These are phyloP conservation scores for Nowickia ferox DNA, from an alignment of 2,888 invertebrate genomes.

Conservation along the genomic window DNA sequence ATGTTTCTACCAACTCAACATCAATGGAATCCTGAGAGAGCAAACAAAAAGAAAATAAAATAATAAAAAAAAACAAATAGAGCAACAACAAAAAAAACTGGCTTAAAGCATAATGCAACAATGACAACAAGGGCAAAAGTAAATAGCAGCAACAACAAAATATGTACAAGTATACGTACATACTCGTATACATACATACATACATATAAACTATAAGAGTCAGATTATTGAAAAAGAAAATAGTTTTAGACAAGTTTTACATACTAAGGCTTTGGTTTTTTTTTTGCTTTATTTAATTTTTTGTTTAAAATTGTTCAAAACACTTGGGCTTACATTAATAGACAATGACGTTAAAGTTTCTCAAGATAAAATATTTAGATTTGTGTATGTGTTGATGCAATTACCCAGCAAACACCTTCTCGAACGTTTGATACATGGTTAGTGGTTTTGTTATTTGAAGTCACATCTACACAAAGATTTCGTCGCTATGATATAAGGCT, in stretches of 20 bases:
- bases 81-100: conserved; percentile 15
- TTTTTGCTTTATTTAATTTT: conserved; percentile 19
- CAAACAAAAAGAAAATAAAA: conserved; percentile 26
- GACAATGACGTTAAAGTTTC: conserved; percentile 56
- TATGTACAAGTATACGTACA: no score
- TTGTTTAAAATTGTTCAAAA: conserved; percentile 33
- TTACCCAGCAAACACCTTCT: no score
- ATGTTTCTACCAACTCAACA: conserved; percentile 35
- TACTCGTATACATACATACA: no score
- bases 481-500: no score
- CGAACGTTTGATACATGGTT: no score
- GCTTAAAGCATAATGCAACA: conserved; percentile 28
- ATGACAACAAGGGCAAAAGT: conserved; percentile 35
- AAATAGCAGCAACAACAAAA: conserved; percentile 17
- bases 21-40: conserved; percentile 52
- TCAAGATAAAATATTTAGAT: conserved; percentile 9
- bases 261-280: conserved; percentile 29
- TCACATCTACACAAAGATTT: no score
- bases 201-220: background rate
- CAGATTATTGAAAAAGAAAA: conserved; percentile 57
- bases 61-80: conserved; percentile 12
- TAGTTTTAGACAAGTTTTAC: conserved; percentile 49
- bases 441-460: no score
- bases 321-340: conserved; percentile 44
- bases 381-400: no score